phyloP scores from a whole-genome alignment of 1,140 invertebrate genomes.

The Lepidostoma basale region DNA sequence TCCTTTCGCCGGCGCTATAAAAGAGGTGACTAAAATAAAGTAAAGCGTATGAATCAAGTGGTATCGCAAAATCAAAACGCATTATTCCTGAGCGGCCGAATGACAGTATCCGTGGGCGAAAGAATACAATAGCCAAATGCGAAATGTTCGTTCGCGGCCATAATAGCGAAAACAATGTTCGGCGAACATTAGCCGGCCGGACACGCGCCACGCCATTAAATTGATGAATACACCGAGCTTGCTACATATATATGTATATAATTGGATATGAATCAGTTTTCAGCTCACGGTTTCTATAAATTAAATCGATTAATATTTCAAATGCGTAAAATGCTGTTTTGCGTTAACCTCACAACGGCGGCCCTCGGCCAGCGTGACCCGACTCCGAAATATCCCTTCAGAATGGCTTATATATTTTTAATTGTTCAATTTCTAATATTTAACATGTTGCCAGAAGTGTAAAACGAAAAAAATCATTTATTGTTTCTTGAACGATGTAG shows the following conservation, averaged over 20 bases:
- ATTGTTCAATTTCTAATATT: no score
- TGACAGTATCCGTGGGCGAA: neutral
- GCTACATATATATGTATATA: neutral
- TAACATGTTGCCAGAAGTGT: no score
- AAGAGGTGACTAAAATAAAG: no score
- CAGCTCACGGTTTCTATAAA: neutral
- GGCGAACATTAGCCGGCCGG: neutral
- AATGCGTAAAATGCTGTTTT: no score
- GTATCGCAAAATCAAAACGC: neutral
- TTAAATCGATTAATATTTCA: neutral
- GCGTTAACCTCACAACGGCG: no score
- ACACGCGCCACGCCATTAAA: neutral
- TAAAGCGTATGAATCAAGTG: slow-evolving; percentile 3
- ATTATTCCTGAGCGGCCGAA: neutral
- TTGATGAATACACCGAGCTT: neutral
- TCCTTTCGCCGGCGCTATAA: no score
- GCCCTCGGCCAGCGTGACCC: no score
- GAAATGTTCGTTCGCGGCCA: no score
- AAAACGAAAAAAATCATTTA: no score
- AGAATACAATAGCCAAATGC: neutral
- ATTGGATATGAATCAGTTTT: slow-evolving; percentile 12
- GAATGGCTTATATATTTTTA: no score
- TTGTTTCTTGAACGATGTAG: no score
- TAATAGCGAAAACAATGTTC: neutral
- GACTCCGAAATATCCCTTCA: no score